Evolutionary conservation across 2,888 invertebrate species (phyloP).

Genomic region (Metopia argyrocephala): DNA sequence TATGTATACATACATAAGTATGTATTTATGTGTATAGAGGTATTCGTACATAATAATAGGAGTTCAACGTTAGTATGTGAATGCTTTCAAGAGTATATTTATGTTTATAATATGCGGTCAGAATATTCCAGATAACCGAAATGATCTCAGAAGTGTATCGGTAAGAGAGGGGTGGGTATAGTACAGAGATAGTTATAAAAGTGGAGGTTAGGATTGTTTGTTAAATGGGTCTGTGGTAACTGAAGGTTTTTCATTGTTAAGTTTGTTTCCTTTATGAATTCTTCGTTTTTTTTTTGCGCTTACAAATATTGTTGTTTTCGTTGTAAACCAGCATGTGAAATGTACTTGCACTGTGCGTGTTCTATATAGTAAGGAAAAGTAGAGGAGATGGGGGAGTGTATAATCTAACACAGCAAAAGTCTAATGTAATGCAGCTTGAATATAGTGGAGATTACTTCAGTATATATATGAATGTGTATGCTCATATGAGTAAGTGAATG

Average conservation of each 20-base stretch:
- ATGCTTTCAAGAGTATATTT: background rate
- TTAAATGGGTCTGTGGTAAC: background rate
- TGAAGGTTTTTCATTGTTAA: conserved; percentile 38
- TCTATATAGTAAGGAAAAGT: background rate
- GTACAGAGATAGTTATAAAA: background rate
- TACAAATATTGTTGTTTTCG: background rate
- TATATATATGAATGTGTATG: background rate
- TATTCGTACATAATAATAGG: background rate
- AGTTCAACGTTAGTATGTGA: background rate
- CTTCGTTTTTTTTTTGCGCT: background rate
- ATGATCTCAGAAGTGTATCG: background rate
- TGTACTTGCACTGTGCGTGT: conserved; percentile 27
- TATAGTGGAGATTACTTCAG: background rate
- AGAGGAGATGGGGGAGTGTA: background rate
- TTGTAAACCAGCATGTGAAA: conserved; percentile 38
- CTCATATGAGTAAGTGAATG: too few relatives aligned
- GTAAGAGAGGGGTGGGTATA: background rate
- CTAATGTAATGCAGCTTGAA: too few relatives aligned
- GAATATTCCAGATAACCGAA: conserved; percentile 31
- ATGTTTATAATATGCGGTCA: conserved; percentile 41
- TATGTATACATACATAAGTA: background rate
- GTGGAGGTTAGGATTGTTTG: background rate
- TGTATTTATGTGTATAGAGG: too few relatives aligned
- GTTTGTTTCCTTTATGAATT: conserved; percentile 32
- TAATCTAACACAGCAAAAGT: background rate